Base-by-base conservation (phyloP, 1,140 invertebrate genomes). In the Neodiprion pinetum region DNA sequence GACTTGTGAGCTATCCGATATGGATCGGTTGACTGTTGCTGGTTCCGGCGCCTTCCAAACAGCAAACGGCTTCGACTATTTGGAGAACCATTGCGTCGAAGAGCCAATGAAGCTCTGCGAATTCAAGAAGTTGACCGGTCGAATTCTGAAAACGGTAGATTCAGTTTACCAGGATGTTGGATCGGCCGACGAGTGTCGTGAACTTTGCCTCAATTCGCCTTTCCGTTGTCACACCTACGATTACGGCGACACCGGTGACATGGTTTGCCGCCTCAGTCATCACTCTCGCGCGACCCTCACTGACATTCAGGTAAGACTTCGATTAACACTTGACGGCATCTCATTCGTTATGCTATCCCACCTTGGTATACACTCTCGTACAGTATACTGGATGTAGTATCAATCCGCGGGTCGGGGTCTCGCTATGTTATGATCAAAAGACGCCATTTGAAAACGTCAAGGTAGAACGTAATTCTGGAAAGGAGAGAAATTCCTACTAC, bases 91-190 rank as follows among this genome's bases (percentile, higher is more conserved):
- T 86, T 97, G 96, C 85, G 94, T 96, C 10, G 94, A 96, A 78
- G 95, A 96, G 83, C 95, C 96, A 2, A 94, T 95, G 14, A 96
- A 96, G 86, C 88, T 98, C 66, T 98, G 97, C 88, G 96, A 98
- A 84, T 98, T 98, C 88, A 96, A 96, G 84, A 96, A 96, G 80
- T 90, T 97, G 78, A 92, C 91, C 48, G 96, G 96, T 0, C 92
- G 95, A 74, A 97, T 98, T 78, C 87, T 98, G 48, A 98, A 98
- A 87, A 98, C 97, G 0, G 96, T 98, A 3, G 96, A 98, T 82
- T 96, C 96, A 4, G 96, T 98, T 8, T 97, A 96, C 83, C 95
- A 96, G 89, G 95, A 97, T 80, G 94, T 97, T 1, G 93, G 93
- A 75, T 95, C 93, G 5, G 90, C 95, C 70, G 95, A 96, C 75